Evolutionary conservation across 2,888 invertebrate species (phyloP).

Genomic region (Melieria picta): DNA sequence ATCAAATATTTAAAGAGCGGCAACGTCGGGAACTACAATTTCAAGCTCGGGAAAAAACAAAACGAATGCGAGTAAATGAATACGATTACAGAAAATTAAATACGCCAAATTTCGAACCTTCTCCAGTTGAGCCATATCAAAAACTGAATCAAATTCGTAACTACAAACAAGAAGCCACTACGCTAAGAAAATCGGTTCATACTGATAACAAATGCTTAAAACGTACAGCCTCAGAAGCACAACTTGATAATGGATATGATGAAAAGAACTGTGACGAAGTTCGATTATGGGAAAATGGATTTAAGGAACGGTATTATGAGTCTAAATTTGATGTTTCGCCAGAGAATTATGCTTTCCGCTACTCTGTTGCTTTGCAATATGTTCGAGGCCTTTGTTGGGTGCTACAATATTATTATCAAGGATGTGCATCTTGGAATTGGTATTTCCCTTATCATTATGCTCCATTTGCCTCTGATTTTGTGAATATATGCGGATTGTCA

Average conservation of each 20-base stretch:
- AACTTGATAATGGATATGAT: conserved; percentile 40
- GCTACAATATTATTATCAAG: conserved; percentile 97
- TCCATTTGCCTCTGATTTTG: conserved; percentile 98
- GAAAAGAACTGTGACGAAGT: conserved; percentile 65
- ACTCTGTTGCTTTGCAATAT: conserved; percentile 92
- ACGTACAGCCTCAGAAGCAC: conserved; percentile 60
- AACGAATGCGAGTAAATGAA: conserved; percentile 69
- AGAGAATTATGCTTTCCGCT: conserved; percentile 85
- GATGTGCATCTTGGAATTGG: conserved; percentile 99
- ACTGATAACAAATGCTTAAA: conserved; percentile 65
- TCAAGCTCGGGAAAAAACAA: conserved; percentile 80
- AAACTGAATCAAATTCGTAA: conserved; percentile 71
- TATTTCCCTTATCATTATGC: conserved; percentile 99
- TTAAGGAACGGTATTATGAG: conserved; percentile 97
- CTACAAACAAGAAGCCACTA: conserved; percentile 77
- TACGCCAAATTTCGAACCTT: conserved; percentile 77
- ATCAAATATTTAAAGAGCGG: conserved; percentile 94
- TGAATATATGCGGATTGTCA: conserved; percentile 85
- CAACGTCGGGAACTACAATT: conserved; percentile 88
- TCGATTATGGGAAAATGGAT: conserved; percentile 94
- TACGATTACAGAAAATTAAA: conserved; percentile 75
- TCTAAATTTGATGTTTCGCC: conserved; percentile 87
- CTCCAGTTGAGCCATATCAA: conserved; percentile 68
- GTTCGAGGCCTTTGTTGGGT: conserved; percentile 98
- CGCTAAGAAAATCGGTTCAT: conserved; percentile 66